Base-by-base conservation (phyloP, 2,797 vertebrate species). In the Picus viridis region DNA sequence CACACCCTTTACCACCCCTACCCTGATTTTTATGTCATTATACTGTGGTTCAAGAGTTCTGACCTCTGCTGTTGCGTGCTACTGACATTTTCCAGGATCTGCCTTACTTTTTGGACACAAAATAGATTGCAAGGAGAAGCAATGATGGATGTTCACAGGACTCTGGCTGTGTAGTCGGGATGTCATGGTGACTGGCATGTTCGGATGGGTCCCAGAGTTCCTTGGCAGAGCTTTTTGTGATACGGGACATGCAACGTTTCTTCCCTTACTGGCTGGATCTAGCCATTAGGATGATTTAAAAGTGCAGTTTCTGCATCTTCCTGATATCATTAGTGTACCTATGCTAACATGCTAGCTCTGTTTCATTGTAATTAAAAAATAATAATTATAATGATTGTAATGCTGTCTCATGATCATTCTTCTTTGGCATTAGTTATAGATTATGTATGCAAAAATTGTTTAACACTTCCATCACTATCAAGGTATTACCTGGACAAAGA, bases 331-430 rank as follows among this genome's bases (percentile, higher is more conserved):
- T 84, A 84, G 56, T 45, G 36, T 86, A 69, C 43, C 68, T 72
- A 2, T 63, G 62, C 71, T 94, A 91, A 74, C 68, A 69, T 36
- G 10, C 41, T 92, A 87, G 89, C 81, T 92, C 49, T 74, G 79
- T 74, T 92, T 86, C 53, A 69, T 93, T 86, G 92, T 95, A 92
- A 88, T 95, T 93, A 43, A 1, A 13, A 85, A 94, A 93, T n/a
- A n/a, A 64, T 36, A 62, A 78, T 92, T 83, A n/a, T 81, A 92
- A 90, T 94, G 29, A 68, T 64, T 71, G 58, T 93, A 91, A 69
- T 87, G 79, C 74, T 86, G 41, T 89, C 64, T 96, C 84, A 93
- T 86, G 64, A 76, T 83, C 41, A 74, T 89, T 89, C 62, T 91
- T 53, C 88, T 93, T 88, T 89, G 76, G 84, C 86, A 88, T 89